phyloP scores from a whole-genome alignment of 2,113 vertebrate genomes.

The Coreoperca whiteheadi region DNA sequence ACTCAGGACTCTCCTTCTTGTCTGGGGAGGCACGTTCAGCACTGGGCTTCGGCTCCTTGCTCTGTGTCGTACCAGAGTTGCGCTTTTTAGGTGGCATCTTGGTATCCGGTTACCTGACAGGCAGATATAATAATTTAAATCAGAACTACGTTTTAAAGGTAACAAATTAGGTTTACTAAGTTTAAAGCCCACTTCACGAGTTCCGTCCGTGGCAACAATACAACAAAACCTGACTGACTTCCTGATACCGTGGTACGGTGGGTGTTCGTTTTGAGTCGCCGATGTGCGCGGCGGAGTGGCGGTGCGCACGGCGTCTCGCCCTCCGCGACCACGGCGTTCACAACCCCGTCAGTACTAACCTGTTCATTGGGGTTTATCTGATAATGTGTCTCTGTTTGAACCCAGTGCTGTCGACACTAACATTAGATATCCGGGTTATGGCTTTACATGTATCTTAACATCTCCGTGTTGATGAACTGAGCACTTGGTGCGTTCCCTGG shows the following conservation, averaged over 20 bases:
- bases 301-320: neutral
- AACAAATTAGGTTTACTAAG: neutral
- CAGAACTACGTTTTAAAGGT: neutral
- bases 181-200: constrained; percentile 67
- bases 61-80: constrained; percentile 64
- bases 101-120: neutral
- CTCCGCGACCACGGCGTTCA: too few relatives aligned
- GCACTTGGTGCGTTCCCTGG: accelerated
- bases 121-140: neutral
- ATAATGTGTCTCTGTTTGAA: neutral
- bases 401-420: accelerated
- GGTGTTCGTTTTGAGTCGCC: constrained; percentile 42
- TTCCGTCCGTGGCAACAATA: constrained; percentile 62
- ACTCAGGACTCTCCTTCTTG: constrained; percentile 72
- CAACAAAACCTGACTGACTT: constrained; percentile 59
- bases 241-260: constrained; percentile 34
- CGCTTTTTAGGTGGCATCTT: constrained; percentile 85
- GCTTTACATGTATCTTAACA: accelerated
- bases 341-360: neutral
- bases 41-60: constrained; percentile 71
- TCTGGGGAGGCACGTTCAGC: constrained; percentile 65
- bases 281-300: neutral
- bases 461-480: accelerated
- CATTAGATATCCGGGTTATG: accelerated
- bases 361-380: neutral